phyloP scores from a whole-genome alignment of 2,888 invertebrate genomes.

The Aradus depressus region DNA sequence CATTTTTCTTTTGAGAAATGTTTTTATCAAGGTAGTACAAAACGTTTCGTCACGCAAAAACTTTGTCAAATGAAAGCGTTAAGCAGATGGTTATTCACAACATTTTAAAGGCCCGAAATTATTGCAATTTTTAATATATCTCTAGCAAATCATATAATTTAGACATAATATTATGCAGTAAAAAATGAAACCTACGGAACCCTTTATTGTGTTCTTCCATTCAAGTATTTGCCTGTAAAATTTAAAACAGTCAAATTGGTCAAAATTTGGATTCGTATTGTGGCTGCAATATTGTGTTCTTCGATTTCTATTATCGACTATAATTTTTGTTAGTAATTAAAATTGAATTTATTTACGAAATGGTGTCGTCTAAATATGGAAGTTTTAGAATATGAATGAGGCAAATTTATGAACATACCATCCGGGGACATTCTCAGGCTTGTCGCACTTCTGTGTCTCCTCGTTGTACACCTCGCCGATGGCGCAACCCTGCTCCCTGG shows the following conservation, averaged over 20 bases:
- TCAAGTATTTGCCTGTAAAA: too few relatives aligned
- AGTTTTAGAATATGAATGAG: neutral
- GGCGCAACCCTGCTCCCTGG: slow-evolving; percentile 77
- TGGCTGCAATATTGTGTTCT: neutral
- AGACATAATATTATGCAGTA: too few relatives aligned
- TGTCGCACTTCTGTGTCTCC: slow-evolving; percentile 69
- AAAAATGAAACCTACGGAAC: too few relatives aligned
- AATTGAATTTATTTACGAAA: neutral
- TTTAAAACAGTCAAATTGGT: neutral
- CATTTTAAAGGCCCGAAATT: too few relatives aligned
- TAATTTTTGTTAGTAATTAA: slow-evolving; percentile 8
- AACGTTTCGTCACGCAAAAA: too few relatives aligned
- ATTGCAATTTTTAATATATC: too few relatives aligned
- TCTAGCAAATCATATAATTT: too few relatives aligned
- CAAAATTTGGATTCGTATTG: neutral
- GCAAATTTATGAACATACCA: slow-evolving; percentile 49
- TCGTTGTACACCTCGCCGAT: slow-evolving; percentile 88
- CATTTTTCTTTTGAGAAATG: too few relatives aligned
- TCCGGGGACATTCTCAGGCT: slow-evolving; percentile 81
- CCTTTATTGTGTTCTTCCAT: too few relatives aligned
- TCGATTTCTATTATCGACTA: neutral
- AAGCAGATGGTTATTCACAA: too few relatives aligned
- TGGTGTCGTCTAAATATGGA: neutral
- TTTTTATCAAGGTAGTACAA: too few relatives aligned
- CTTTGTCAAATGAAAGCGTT: too few relatives aligned